Evolutionary conservation across 2,113 vertebrate species (phyloP), one percentile per base, ranked within the genome.

Genomic region (Istiophorus platypterus): DNA sequence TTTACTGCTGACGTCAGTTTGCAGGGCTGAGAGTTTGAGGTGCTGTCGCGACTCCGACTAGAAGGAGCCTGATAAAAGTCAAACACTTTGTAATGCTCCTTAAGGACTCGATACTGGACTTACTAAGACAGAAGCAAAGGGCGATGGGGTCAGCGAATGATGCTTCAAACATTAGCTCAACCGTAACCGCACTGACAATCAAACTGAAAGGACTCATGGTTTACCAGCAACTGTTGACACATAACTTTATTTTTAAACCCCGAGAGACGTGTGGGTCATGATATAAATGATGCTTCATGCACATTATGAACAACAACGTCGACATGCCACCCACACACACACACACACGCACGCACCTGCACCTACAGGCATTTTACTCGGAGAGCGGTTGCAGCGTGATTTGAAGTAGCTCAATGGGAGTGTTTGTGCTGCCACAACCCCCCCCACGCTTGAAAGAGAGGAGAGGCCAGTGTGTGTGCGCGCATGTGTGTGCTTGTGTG

Each of bases 211-310:
- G 34, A 24, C 56, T 5, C 54, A 57, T 42, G 4, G 57, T 76
- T 69, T 56, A 77, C 22, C 7, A 18, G 67, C 68, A n/a, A 63
- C 41, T 42, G 7, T 34, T 52, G 70, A 75, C 49, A 26, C n/a
- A 1, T 4, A 49, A 49, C 39, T 84, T 88, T 92, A 88, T 92
- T 91, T 91, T 87, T 85, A 81, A 81, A 82, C 73, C 72, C 74
- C 45, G 61, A 42, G 69, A 71, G 74, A 76, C 58, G 82, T 61
- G 78, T 24, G 78, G 82, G 70, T 89, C 82, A 85, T 42, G 49
- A 59, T 75, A 39, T 45, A 76, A 93, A 82, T 88, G 91, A 90
- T 85, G 82, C 88, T 91, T 85, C 84, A 93, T 76, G 85, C 81
- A 82, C 54, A 67, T 74, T 66, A 73, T 26, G n/a, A 71, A 90